phyloP scores from a whole-genome alignment of 2,888 invertebrate species.

The Lacanobia oleracea region DNA sequence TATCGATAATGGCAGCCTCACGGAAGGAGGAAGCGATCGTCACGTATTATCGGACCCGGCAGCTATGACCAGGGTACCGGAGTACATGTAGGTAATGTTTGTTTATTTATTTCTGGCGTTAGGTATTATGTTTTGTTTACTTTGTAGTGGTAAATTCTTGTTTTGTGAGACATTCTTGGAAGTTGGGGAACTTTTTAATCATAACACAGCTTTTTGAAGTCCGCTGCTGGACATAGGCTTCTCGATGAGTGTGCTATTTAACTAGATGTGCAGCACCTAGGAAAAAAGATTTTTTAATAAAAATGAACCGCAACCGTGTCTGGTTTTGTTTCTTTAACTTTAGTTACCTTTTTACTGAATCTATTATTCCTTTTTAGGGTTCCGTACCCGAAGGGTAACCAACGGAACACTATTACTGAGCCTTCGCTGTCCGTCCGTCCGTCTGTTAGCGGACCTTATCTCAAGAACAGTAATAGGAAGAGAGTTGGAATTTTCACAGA shows the following conservation, averaged over 20 bases:
- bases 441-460: no score
- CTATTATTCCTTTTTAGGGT: not conserved
- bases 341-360: not conserved
- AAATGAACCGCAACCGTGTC: no score
- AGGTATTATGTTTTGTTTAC: conserved; percentile 14
- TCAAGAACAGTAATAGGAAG: no score
- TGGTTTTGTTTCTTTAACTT: no score
- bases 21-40: conserved; percentile 37
- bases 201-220: no score
- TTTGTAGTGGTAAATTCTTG: not conserved
- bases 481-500: no score
- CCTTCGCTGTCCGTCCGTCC: no score
- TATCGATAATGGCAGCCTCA: conserved; percentile 24
- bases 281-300: no score
- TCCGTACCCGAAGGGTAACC: no score
- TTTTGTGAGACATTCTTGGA: not conserved
- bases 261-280: not conserved
- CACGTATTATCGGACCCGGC: conserved; percentile 48
- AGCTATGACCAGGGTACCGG: conserved; percentile 11
- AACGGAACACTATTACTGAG: no score
- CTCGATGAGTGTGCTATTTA: not conserved
- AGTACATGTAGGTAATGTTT: conserved; percentile 25
- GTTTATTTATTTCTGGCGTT: conserved; percentile 30
- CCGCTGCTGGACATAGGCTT: not conserved
- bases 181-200: not conserved